Conservation (phyloP, 2,797 vertebrate genomes). For the Cyclura pinguis region DNA sequence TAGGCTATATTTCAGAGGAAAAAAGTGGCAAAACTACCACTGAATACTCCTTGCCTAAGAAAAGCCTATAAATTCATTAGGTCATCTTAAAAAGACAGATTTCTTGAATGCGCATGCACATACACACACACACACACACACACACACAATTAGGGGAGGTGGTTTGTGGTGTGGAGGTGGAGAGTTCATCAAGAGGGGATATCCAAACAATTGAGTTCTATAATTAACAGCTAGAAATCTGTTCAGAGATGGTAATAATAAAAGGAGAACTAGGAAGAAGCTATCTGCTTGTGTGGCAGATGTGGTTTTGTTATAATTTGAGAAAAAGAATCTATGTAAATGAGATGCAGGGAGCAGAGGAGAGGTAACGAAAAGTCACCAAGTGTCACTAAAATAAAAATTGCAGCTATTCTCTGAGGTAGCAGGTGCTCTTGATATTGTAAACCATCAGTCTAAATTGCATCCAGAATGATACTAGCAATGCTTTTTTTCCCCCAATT, state of each 20-base stretch:
- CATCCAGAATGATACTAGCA: slow-evolving; percentile 22
- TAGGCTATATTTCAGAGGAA: too few relatives aligned
- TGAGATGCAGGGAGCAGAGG: slow-evolving; percentile 23
- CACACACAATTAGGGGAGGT: not conserved
- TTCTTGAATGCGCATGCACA: too few relatives aligned
- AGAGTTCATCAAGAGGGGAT: slow-evolving; percentile 74
- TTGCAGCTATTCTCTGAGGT: slow-evolving; percentile 57
- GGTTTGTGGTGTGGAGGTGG: slow-evolving; percentile 62
- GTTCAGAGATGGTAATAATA: slow-evolving; percentile 72
- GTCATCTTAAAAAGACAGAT: too few relatives aligned
- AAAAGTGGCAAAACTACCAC: too few relatives aligned
- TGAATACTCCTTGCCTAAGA: too few relatives aligned
- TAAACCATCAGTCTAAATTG: slow-evolving; percentile 48
- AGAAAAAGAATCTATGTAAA: slow-evolving; percentile 64
- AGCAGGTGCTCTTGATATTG: slow-evolving; percentile 49
- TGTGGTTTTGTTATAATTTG: slow-evolving; percentile 57
- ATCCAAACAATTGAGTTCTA: slow-evolving; percentile 79
- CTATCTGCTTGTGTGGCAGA: slow-evolving; percentile 66
- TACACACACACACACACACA: too few relatives aligned
- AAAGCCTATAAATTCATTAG: too few relatives aligned
- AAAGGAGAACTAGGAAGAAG: slow-evolving; percentile 65
- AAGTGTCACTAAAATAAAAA: slow-evolving; percentile 51
- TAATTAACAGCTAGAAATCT: slow-evolving; percentile 84
- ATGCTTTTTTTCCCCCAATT: slow-evolving; percentile 26
- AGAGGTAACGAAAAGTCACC: slow-evolving; percentile 44